Evolutionary conservation across 2,797 vertebrate species (phyloP), one percentile per base, ranked within the genome.

Genomic region (Philypnodon macrostomus): DNA sequence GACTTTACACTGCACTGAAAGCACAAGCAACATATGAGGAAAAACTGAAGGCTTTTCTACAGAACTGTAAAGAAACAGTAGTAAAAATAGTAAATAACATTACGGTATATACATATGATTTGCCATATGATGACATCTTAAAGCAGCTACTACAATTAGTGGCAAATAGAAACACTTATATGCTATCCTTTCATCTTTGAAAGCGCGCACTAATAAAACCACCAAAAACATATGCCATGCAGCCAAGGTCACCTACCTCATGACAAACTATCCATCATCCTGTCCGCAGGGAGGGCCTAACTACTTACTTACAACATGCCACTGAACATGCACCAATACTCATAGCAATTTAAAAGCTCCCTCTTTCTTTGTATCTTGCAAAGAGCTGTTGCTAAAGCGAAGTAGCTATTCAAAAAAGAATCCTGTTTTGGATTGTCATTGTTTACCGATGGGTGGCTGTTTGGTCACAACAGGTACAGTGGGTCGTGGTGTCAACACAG

Each of bases 391-490:
- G 35, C 24, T 27, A 66, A 53, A 75, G 75, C 56, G 53, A 57
- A 50, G 5, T 59, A 69, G 58, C 47, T 40, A 50, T 67, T 70
- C 57, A 4, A 30, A 45, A 67, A 56, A 55, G 19, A 70, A 64
- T 45, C 35, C 44, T 57, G 30, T 59, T 65, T 82, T 27, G 27
- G 41, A 30, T 31, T 30, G 27, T 30, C 11, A 61, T 55, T 59
- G 67, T 82, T 88, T 88, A 88, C 87, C 85, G 40, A 79, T 76
- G 41, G 27, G 9, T 62, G 77, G 73, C 72, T 67, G 72, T 72
- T 79, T 83, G 70, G 53, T 79, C 80, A 65, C 57, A 67, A 67
- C 67, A 53, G 75, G 72, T 31, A 48, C 46, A 70, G 60, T 63
- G 61, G 82, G 50, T 77, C 77, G 72, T 17, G 56, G 47, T 31